These are phyloP conservation scores for Epicauta chinensis DNA, from an alignment of 1,140 invertebrate species.

Conservation along the genomic window DNA sequence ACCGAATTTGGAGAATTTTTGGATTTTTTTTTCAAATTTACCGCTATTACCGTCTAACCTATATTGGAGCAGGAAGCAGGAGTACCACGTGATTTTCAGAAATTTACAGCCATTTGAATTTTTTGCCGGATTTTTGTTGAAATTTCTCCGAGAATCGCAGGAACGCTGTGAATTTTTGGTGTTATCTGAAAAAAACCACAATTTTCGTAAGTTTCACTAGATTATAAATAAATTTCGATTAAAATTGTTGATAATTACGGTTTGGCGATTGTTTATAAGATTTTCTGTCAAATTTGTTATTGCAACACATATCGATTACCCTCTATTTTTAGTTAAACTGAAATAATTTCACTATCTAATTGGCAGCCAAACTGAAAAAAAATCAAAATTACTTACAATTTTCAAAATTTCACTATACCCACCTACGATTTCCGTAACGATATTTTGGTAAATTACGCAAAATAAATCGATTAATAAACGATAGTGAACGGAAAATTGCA, in stretches of 20 bases:
- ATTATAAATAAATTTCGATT: slow-evolving; percentile 18
- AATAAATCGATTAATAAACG: not conserved
- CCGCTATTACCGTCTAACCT: no score
- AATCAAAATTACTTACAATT: no score
- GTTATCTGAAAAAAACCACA: not conserved
- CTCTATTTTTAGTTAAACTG: slow-evolving; percentile 31
- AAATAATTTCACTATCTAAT: slow-evolving; percentile 30
- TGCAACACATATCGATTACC: slow-evolving; percentile 33
- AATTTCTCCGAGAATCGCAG: not conserved
- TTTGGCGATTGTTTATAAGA: no score
- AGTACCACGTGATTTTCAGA: no score
- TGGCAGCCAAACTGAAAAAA: slow-evolving; percentile 2
- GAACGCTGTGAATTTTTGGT: not conserved
- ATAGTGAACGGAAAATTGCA: not conserved
- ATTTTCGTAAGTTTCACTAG: not conserved
- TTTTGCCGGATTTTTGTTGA: not conserved
- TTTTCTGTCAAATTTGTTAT: no score
- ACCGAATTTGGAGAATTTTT: no score
- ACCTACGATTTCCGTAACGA: not conserved
- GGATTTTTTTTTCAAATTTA: no score
- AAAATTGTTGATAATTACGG: no score
- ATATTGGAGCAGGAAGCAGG: no score
- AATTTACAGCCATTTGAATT: no score
- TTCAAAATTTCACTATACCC: no score
- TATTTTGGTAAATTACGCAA: not conserved